These are phyloP conservation scores for Macaria liturata DNA, from an alignment of 2,888 invertebrate species.

Conservation along the genomic window DNA sequence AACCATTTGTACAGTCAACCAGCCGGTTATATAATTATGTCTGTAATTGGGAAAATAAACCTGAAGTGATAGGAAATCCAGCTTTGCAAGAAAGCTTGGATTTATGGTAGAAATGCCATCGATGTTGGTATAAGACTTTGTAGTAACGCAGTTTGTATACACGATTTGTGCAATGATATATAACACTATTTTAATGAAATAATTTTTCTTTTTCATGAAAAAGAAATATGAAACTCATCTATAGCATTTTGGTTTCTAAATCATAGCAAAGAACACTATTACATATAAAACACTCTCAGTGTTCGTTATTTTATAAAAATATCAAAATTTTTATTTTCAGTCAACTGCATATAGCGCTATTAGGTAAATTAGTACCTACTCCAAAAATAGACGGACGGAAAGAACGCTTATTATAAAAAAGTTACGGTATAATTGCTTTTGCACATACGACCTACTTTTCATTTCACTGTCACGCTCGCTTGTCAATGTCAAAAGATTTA, in stretches of 20 bases:
- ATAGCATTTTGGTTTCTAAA: no score
- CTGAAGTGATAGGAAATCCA: constrained; percentile 6
- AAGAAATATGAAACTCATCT: no score
- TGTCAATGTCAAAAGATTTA: constrained; percentile 1
- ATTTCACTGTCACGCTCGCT: constrained; percentile 24
- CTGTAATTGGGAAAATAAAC: constrained; percentile 16
- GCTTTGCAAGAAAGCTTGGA: constrained; percentile 10
- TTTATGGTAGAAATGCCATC: background rate
- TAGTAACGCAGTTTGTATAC: no score
- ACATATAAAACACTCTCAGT: no score
- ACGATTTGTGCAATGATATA: no score
- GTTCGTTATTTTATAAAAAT: background rate
- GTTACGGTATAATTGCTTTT: constrained; percentile 11
- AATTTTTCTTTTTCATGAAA: no score
- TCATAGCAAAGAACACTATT: no score
- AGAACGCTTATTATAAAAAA: constrained; percentile 7
- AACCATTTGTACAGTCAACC: constrained; percentile 26
- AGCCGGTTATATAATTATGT: constrained; percentile 32
- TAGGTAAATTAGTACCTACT: constrained; percentile 16
- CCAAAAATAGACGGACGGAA: constrained; percentile 15
- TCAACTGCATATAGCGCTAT: constrained; percentile 1
- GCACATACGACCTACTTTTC: constrained; percentile 19
- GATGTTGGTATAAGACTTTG: no score
- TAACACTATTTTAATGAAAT: no score
- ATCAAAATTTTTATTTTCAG: background rate